A percentile compares a stretch with the other conserved stretches of the same genome.
Conservation (phyloP, 1,140 invertebrate genomes). For the Penaeus vannamei region DNA sequence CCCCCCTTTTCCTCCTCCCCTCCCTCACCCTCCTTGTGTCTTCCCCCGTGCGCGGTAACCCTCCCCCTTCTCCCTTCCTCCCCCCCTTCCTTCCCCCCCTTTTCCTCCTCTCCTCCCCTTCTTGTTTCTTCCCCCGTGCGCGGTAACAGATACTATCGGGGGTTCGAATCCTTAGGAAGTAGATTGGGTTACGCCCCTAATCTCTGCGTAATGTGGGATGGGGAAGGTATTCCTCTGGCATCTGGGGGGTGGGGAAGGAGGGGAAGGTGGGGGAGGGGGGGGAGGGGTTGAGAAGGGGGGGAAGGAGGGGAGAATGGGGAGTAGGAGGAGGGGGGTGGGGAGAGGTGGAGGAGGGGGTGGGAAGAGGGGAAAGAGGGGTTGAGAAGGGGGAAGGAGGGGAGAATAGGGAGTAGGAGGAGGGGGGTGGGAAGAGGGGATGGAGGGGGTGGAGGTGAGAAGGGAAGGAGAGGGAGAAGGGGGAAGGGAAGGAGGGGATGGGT, state of each 20-base stretch:
- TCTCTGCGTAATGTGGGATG: too few species aligned
- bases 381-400: conserved; percentile 1
- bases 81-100: too few species aligned
- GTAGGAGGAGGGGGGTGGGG: background rate
- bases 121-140: too few species aligned
- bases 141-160: too few species aligned
- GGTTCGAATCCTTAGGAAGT: too few species aligned
- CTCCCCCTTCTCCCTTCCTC: too few species aligned
- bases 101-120: too few species aligned
- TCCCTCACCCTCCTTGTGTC: too few species aligned
- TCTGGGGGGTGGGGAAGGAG: background rate
- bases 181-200: too few species aligned
- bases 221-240: too few species aligned
- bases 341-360: background rate
- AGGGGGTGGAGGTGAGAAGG: background rate
- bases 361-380: background rate
- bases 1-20: too few species aligned
- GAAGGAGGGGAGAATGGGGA: background rate
- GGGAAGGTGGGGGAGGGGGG: background rate
- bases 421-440: background rate
- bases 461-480: background rate
- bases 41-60: too few species aligned
- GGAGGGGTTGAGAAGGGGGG: background rate
- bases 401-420: background rate
- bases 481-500: background rate